Conservation (phyloP, 2,797 vertebrate species). For the Ptychobarbus kaznakovi region DNA sequence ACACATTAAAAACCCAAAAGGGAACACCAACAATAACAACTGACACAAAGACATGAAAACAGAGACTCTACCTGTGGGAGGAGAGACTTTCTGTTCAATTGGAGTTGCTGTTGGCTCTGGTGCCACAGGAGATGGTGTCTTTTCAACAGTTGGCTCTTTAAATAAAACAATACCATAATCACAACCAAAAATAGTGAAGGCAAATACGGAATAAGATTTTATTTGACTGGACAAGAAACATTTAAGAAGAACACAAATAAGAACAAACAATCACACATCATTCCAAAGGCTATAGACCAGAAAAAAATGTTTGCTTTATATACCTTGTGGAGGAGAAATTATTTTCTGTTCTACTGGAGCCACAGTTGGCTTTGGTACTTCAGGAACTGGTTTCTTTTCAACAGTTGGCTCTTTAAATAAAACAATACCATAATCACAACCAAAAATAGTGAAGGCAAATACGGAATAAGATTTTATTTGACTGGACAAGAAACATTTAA, state of each 20-base stretch:
- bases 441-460: slow-evolving; percentile 6
- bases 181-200: slow-evolving; percentile 11
- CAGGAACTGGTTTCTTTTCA: slow-evolving; percentile 59
- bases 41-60: slow-evolving; percentile 32
- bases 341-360: slow-evolving; percentile 33
- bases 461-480: neutral
- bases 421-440: slow-evolving; percentile 57
- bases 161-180: slow-evolving; percentile 63
- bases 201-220: slow-evolving; percentile 2
- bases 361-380: slow-evolving; percentile 46
- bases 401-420: slow-evolving; percentile 61
- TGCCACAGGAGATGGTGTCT: slow-evolving; percentile 60
- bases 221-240: neutral
- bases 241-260: slow-evolving; percentile 22
- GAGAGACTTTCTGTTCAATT: slow-evolving; percentile 73
- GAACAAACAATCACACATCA: neutral
- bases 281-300: neutral
- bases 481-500: neutral
- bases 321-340: slow-evolving; percentile 51
- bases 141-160: slow-evolving; percentile 71
- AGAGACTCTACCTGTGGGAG: slow-evolving; percentile 82
- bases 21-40: neutral
- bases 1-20: neutral
- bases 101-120: slow-evolving; percentile 54
- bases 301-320: neutral